Conservation (phyloP, 2,113 vertebrate species). For the Daubentonia madagascariensis region DNA sequence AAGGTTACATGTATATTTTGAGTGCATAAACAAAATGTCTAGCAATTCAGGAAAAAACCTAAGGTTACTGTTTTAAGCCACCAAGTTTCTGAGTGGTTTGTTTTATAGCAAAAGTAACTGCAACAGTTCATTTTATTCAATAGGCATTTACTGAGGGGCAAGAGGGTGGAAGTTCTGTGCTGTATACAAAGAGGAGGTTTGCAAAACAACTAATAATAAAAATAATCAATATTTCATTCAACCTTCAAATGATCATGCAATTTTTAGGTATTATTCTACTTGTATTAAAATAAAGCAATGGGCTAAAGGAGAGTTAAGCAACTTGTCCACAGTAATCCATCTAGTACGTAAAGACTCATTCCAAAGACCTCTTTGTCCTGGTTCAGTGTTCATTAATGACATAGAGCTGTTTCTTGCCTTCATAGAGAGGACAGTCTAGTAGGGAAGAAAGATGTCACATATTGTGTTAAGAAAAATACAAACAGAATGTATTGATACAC, state of each 20-base stretch:
- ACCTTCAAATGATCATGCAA: neutral
- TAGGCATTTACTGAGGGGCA: neutral
- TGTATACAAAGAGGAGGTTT: neutral
- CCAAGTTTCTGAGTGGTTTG: neutral
- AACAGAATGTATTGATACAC: neutral
- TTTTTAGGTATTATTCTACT: neutral
- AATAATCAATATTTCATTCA: neutral
- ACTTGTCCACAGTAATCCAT: neutral
- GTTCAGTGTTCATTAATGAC: neutral
- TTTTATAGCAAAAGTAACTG: neutral
- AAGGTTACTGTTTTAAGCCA: neutral
- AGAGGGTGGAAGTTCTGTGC: neutral
- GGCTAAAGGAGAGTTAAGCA: neutral
- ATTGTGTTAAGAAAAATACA: neutral
- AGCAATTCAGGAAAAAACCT: neutral
- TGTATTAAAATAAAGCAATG: neutral
- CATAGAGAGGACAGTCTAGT: neutral
- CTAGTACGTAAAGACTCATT: neutral
- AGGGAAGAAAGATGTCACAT: neutral
- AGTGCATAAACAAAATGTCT: conserved; percentile 11
- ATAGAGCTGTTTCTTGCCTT: neutral
- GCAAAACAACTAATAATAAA: neutral
- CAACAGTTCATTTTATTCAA: neutral
- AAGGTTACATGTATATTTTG: neutral
- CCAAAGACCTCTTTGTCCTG: neutral